Evolutionary conservation across 64 coral and sea anemone species (phyloP).

Genomic region (Cladopsammia gracilis): DNA sequence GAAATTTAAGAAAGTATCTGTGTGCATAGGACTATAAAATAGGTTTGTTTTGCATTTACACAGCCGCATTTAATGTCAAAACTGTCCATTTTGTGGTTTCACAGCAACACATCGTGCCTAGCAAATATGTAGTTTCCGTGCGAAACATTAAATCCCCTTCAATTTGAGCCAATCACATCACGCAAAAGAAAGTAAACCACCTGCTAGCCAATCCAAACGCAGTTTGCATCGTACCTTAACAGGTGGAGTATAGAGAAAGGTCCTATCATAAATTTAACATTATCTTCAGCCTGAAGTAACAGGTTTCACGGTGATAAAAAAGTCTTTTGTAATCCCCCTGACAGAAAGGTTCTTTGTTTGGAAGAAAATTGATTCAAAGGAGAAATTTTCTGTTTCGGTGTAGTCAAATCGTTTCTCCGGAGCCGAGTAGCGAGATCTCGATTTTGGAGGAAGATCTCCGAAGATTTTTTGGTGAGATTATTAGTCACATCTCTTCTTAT

Average conservation of each 20-base stretch:
- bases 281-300: conserved; percentile 57
- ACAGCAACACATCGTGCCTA: conserved; percentile 33
- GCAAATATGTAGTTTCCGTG: conserved; percentile 30
- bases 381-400: neutral
- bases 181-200: conserved; percentile 65
- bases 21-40: neutral
- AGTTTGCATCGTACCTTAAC: conserved; percentile 51
- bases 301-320: conserved; percentile 73
- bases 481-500: neutral
- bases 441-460: neutral
- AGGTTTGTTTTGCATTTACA: neutral
- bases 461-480: neutral
- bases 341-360: conserved; percentile 61
- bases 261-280: conserved; percentile 94
- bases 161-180: conserved; percentile 64
- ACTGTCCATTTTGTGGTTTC: neutral
- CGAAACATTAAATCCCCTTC: conserved; percentile 43
- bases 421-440: neutral
- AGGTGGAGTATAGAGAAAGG: conserved; percentile 87
- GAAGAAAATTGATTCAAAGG: conserved; percentile 31
- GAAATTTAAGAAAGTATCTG: neutral
- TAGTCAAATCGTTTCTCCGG: neutral
- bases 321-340: conserved; percentile 87
- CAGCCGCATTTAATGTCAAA: neutral
- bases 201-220: conserved; percentile 82